Evolutionary conservation across 2,113 vertebrate species (phyloP), one percentile per base, ranked within the genome.

Genomic region (Monopterus albus): DNA sequence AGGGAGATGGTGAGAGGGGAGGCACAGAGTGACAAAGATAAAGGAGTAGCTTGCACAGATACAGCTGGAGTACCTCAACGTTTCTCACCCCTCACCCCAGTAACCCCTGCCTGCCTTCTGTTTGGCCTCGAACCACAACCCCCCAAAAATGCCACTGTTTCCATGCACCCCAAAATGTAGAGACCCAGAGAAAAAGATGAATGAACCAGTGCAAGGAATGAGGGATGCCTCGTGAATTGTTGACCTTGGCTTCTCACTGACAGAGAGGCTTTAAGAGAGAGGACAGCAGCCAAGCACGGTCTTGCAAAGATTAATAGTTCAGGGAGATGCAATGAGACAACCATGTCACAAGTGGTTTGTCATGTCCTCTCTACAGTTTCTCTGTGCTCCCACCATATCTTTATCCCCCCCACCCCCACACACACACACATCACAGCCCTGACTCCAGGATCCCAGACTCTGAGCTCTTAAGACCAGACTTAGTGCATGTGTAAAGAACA

Each of bases 61-160:
- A 50, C 89, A 88, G 89, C 86, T 88, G 90, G 80, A 74, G 55
- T 61, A 56, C 67, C 78, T 91, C 87, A 89, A 57, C 53, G 25
- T 10, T 51, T 72, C 36, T 42, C 39, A 68, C 14, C 40, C 56
- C 17, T 72, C 49, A 72, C 65, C 79, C 68, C 43, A 35, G 4
- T 79, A 70, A 72, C 78, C 64, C 72, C 69, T 39, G 73, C 59
- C 31, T 80, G 58, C 65, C 73, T 82, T 75, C 71, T 59, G 64
- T 72, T 84, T 78, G 58, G 49, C 77, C 69, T 63, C 42, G 1
- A 46, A 26, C 31, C 49, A 61, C 18, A 58, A 66, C 45, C 55
- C 28, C 50, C 26, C 6, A 33, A 58, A 67, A 79, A 65, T 49
- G 51, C 23, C 15, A 64, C 59, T 56, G 67, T 86, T 63, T 78